phyloP scores from a whole-genome alignment of 2,797 vertebrate species.

The Poecilia gillii region DNA sequence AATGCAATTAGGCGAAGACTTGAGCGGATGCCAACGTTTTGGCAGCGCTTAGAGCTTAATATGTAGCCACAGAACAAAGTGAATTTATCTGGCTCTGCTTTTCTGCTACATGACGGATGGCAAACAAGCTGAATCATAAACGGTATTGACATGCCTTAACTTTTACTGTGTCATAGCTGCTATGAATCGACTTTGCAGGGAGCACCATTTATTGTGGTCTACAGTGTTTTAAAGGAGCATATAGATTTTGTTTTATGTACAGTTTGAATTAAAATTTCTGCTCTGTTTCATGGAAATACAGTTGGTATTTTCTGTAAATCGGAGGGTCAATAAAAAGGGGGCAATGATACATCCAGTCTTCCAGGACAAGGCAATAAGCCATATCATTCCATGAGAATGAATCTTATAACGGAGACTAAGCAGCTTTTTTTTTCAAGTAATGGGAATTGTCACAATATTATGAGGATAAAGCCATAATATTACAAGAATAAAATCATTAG shows the following conservation, averaged over 20 bases:
- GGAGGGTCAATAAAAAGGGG: not conserved
- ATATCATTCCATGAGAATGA: not conserved
- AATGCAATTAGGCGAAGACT: not conserved
- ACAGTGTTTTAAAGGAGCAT: not conserved
- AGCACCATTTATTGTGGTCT: not conserved
- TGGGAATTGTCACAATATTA: no score
- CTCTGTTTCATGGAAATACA: not conserved
- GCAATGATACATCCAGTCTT: not conserved
- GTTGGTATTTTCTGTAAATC: not conserved
- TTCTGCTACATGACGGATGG: not conserved
- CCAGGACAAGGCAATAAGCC: not conserved
- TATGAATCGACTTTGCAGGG: not conserved
- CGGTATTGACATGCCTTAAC: not conserved
- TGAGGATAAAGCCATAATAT: not conserved
- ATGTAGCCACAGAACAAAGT: not conserved
- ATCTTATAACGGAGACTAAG: not conserved
- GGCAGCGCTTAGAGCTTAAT: conserved; percentile 5
- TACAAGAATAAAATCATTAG: not conserved
- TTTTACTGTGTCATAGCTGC: not conserved
- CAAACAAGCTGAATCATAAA: not conserved
- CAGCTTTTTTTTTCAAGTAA: not conserved
- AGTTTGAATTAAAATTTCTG: not conserved
- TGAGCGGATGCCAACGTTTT: not conserved
- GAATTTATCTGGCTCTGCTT: not conserved
- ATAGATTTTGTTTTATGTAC: not conserved